Conservation (phyloP, 1,140 invertebrate genomes). For the Melipona quadrifasciata region DNA sequence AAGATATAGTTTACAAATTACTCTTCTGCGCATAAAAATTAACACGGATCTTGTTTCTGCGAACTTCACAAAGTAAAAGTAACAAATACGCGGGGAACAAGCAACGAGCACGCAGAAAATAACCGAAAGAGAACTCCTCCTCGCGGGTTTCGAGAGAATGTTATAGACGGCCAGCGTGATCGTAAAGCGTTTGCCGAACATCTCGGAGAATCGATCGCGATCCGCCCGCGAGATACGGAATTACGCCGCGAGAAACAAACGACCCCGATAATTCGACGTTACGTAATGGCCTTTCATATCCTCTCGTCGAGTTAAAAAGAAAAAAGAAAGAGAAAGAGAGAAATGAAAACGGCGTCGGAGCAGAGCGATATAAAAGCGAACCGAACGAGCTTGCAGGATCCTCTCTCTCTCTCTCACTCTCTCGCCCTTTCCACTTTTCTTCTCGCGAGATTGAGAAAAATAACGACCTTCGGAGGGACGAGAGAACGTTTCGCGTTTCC, state of each 20-base stretch:
- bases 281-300: conserved; percentile 13
- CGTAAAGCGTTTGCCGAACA: background rate
- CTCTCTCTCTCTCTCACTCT: background rate
- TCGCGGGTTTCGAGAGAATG: too few species aligned
- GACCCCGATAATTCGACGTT: conserved; percentile 2
- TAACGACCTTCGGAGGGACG: conserved; percentile 37
- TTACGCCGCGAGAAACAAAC: conserved; percentile 10
- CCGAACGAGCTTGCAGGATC: conserved; percentile 8
- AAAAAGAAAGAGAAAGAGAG: background rate
- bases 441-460: conserved; percentile 56
- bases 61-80: too few species aligned
- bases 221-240: background rate
- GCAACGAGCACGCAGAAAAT: too few species aligned
- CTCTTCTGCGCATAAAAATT: too few species aligned
- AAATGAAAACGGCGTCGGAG: conserved; percentile 8
- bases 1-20: too few species aligned
- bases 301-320: background rate
- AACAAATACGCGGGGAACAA: too few species aligned
- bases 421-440: background rate
- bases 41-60: too few species aligned
- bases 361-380: conserved; percentile 24
- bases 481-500: conserved; percentile 15
- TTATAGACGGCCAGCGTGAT: too few species aligned
- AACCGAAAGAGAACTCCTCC: too few species aligned
- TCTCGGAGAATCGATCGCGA: background rate